These are phyloP conservation scores for Peromyscus maniculatus DNA, from an alignment of 2,113 vertebrate species.

Conservation along the genomic window DNA sequence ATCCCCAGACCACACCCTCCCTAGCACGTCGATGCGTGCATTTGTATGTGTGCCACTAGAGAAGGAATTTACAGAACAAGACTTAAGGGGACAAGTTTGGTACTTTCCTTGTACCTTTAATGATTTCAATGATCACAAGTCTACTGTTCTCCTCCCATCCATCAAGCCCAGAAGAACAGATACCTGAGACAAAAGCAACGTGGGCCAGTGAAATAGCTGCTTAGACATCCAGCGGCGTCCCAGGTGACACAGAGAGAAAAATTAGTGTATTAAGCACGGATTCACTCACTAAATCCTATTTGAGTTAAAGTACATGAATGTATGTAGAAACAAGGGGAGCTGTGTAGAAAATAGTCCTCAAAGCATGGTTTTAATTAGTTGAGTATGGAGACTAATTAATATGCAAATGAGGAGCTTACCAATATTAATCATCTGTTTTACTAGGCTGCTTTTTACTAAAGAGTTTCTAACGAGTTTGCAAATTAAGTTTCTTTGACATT, in stretches of 20 bases:
- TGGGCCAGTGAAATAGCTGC: not conserved
- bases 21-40: too few species aligned
- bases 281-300: conserved; percentile 2
- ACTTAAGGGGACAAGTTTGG: not conserved
- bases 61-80: conserved; percentile 3
- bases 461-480: conserved; percentile 88
- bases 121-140: not conserved
- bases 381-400: conserved; percentile 90
- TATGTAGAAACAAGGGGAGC: conserved; percentile 71
- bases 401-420: conserved; percentile 89
- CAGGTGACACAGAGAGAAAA: not conserved
- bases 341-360: conserved; percentile 84
- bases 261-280: conserved; percentile 3
- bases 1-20: too few species aligned
- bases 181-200: not conserved
- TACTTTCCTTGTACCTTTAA: not conserved
- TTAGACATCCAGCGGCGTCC: not conserved
- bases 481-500: conserved; percentile 87
- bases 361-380: conserved; percentile 88
- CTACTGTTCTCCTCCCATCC: not conserved
- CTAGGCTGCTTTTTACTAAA: conserved; percentile 86
- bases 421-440: conserved; percentile 91
- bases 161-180: not conserved
- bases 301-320: conserved; percentile 55
- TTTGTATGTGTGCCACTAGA: not conserved